Percentiles rank a stretch among this genome's conserved stretches.
phyloP scores from a whole-genome alignment of 2,113 vertebrate species.

The Neolamprologus fasciatus region DNA sequence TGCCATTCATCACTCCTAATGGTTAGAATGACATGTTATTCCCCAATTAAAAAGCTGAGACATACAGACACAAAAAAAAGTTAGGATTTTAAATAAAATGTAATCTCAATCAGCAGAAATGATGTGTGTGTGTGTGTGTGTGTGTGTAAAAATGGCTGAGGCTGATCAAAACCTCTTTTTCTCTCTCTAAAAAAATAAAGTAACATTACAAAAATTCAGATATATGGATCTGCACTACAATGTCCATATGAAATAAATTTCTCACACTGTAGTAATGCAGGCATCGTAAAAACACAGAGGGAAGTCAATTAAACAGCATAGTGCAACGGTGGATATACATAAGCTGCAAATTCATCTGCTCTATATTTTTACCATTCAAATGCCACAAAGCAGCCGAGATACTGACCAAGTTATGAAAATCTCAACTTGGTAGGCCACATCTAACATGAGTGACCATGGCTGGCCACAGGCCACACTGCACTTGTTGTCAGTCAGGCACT shows the following conservation, averaged over 20 bases:
- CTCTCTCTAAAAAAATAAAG: not conserved
- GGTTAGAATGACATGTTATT: not conserved
- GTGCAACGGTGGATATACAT: not conserved
- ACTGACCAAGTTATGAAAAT: not conserved
- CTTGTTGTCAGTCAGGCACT: not conserved
- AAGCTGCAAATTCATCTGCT: not conserved
- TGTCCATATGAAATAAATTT: not conserved
- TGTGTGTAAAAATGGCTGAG: not conserved
- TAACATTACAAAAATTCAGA: not conserved
- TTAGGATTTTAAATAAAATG: not conserved
- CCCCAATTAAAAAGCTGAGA: not conserved
- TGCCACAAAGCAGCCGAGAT: not conserved
- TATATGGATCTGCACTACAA: not conserved
- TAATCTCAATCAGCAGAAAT: not conserved
- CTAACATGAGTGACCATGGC: not conserved
- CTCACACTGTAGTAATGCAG: not conserved
- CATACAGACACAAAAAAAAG: not conserved
- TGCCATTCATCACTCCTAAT: not conserved
- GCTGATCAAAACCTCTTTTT: not conserved
- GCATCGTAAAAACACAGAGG: not conserved
- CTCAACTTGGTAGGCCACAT: conserved; percentile 1
- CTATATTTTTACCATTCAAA: not conserved
- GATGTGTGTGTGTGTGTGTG: not conserved
- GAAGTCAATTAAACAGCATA: not conserved
- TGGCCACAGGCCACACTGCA: conserved; percentile 12